Conservation (phyloP, 2,113 vertebrate species). For the Caracal caracal region DNA sequence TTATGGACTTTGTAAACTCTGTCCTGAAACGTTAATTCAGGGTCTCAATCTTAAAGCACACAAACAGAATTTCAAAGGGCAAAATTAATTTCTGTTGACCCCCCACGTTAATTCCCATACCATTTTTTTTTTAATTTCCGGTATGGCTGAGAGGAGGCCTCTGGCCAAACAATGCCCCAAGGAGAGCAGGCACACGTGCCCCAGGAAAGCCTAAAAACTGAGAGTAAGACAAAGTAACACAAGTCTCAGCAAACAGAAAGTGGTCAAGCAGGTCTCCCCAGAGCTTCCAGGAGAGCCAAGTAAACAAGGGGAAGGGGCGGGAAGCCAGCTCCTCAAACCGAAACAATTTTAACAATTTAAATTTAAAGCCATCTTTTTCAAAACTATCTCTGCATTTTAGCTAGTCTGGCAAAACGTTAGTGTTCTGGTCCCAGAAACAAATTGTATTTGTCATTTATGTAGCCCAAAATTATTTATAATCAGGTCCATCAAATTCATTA, state of each 20-base stretch:
- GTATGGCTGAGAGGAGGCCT: conserved; percentile 81
- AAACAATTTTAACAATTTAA: conserved; percentile 66
- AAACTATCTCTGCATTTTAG: conserved; percentile 40
- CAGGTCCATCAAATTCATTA: conserved; percentile 33
- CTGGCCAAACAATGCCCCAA: conserved; percentile 79
- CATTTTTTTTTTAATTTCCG: conserved; percentile 50
- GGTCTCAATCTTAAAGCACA: background rate
- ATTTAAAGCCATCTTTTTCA: conserved; percentile 72
- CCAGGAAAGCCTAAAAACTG: conserved; percentile 76
- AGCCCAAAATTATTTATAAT: conserved; percentile 13
- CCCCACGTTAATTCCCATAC: background rate
- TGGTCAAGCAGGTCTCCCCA: conserved; percentile 81
- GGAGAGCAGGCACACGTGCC: conserved; percentile 78
- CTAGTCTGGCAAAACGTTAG: conserved; percentile 37
- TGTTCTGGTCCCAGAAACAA: conserved; percentile 52
- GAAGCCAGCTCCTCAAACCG: conserved; percentile 50
- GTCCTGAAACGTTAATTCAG: background rate
- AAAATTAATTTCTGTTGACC: conserved; percentile 38
- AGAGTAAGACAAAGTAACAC: conserved; percentile 84
- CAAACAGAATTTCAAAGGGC: conserved; percentile 13
- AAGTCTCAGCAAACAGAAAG: conserved; percentile 86
- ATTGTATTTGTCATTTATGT: conserved; percentile 22
- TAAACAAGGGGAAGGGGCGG: conserved; percentile 53
- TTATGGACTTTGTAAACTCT: conserved; percentile 16
- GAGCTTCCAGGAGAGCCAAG: conserved; percentile 55